A percentile compares a stretch with the other conserved stretches of the same genome.
phyloP scores from a whole-genome alignment of 2,888 invertebrate species.

The Nemapogon koenigi region DNA sequence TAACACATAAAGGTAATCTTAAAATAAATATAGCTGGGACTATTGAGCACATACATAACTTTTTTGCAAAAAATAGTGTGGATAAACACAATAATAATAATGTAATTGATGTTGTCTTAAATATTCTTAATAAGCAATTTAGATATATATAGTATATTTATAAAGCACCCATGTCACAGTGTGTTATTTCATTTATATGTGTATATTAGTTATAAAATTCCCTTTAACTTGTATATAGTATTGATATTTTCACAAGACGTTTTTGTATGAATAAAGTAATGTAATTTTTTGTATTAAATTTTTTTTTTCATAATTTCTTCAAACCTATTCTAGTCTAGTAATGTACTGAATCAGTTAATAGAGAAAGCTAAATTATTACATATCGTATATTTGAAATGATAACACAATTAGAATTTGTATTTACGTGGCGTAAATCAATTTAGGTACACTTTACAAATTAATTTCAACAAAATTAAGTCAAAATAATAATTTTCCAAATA shows the following conservation, averaged over 20 bases:
- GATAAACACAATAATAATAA: constrained; percentile 25
- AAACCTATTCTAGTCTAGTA: background rate
- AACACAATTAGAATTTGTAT: no score
- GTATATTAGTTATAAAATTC: background rate
- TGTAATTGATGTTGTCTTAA: background rate
- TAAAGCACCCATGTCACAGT: no score
- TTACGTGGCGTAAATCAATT: no score
- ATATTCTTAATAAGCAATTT: no score
- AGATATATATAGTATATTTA: no score
- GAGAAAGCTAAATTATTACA: no score
- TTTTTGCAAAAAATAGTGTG: constrained; percentile 27
- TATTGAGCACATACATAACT: background rate
- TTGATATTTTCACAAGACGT: constrained; percentile 44
- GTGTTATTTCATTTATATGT: no score
- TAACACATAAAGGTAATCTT: no score
- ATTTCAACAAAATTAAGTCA: no score
- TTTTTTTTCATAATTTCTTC: constrained; percentile 21
- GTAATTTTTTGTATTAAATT: constrained; percentile 38
- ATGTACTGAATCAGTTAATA: background rate
- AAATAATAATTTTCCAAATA: no score
- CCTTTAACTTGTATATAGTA: background rate
- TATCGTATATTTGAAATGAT: no score
- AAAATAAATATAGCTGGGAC: constrained; percentile 4
- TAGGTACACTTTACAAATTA: no score
- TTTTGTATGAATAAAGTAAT: constrained; percentile 35